phyloP scores from a whole-genome alignment of 1,140 invertebrate genomes.

The Heliconius melpomene region DNA sequence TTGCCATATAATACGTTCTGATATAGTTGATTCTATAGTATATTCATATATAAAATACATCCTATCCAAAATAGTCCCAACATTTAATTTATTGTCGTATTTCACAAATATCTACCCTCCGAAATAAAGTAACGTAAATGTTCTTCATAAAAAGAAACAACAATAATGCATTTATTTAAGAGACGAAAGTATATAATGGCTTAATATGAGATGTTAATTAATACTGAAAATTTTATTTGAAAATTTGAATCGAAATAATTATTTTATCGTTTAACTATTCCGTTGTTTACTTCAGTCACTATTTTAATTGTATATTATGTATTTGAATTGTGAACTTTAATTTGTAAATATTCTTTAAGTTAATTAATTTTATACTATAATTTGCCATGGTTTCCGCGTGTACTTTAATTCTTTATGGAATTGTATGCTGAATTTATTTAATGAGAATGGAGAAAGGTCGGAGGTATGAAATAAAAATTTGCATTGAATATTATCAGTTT shows the following conservation, averaged over 20 bases:
- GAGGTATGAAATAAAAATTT: constrained; percentile 79
- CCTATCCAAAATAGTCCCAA: constrained; percentile 48
- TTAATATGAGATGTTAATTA: constrained; percentile 48
- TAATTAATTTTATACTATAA: constrained; percentile 77
- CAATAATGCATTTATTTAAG: constrained; percentile 50
- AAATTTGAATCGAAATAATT: constrained; percentile 54
- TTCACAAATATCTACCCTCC: constrained; percentile 48
- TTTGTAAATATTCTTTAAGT: constrained; percentile 79
- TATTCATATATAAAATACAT: constrained; percentile 45
- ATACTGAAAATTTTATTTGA: constrained; percentile 54
- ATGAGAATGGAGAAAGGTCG: constrained; percentile 67
- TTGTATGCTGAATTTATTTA: constrained; percentile 73
- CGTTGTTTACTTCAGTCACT: constrained; percentile 74
- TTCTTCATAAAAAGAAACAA: constrained; percentile 38
- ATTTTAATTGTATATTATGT: constrained; percentile 80
- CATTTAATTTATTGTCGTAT: constrained; percentile 52
- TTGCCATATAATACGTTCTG: constrained; percentile 69
- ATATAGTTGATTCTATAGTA: constrained; percentile 53
- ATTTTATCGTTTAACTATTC: constrained; percentile 58
- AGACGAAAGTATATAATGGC: constrained; percentile 52
- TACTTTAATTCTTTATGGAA: constrained; percentile 69
- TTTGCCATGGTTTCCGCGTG: constrained; percentile 75
- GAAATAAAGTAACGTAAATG: constrained; percentile 50
- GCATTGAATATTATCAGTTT: constrained; percentile 67
- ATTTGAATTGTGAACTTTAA: constrained; percentile 66